Percentiles rank a stretch among this genome's conserved stretches.
Evolutionary conservation across 2,113 vertebrate species (phyloP).

Genomic region (Lucifuga dentata): DNA sequence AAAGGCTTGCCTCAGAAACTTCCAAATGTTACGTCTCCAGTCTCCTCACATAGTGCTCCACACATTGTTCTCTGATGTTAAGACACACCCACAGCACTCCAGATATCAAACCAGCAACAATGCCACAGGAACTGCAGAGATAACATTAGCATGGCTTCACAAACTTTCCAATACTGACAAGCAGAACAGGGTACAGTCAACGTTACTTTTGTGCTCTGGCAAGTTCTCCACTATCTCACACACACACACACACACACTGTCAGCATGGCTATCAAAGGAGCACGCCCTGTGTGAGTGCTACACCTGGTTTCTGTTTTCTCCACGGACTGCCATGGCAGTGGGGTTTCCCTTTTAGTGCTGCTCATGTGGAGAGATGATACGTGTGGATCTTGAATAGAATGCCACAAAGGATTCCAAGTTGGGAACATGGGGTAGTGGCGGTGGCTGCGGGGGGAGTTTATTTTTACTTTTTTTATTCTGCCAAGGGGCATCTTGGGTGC

Average conservation of each 20-base stretch:
- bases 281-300: constrained; percentile 68
- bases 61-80: constrained; percentile 47
- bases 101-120: constrained; percentile 44
- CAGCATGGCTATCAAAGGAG: constrained; percentile 55
- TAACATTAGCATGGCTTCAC: constrained; percentile 67
- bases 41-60: constrained; percentile 23
- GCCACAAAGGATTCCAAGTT: constrained; percentile 75
- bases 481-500: constrained; percentile 45
- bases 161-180: constrained; percentile 67
- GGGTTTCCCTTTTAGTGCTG: constrained; percentile 72
- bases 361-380: constrained; percentile 80
- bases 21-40: constrained; percentile 1
- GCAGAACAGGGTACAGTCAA: constrained; percentile 51
- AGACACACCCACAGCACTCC: constrained; percentile 37
- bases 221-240: constrained; percentile 47
- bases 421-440: constrained; percentile 39
- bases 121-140: constrained; percentile 64
- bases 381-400: constrained; percentile 80
- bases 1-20: constrained; percentile 12
- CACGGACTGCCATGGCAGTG: constrained; percentile 51
- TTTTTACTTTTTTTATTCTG: constrained; percentile 59
- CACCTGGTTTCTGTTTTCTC: constrained; percentile 80
- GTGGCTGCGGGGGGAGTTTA: constrained; percentile 56
- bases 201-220: constrained; percentile 72
- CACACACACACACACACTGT: background rate